Evolutionary conservation across 2,113 vertebrate genomes (phyloP), one percentile per base, ranked within the genome.

Genomic region (Chauna torquata): DNA sequence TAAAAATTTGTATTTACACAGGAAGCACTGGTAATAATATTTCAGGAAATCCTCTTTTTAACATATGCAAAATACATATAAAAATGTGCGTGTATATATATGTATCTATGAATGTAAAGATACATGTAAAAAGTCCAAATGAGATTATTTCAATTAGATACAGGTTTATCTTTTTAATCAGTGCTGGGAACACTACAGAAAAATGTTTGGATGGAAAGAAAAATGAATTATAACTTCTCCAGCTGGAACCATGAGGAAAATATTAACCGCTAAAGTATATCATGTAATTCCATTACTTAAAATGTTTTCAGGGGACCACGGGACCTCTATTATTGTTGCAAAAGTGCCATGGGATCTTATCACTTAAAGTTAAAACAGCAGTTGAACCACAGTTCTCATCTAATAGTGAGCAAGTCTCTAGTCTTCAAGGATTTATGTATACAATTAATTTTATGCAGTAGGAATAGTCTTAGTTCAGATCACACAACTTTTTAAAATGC

Each of bases 231-330:
- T 11, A 91, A 91, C 18, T 49, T 82, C 82, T 4, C 80, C 62
- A 90, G 32, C 28, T 84, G 50, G 34, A 96, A 86, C 75, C 45
- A 88, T 7, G 8, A 93, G 20, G 55, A 92, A 95, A 94, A 86
- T 34, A 71, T 34, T 47, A 90, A 75, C 23, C 0, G 1, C 34
- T 96, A 71, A 93, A 84, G 59, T 52, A 81, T 10, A 50, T 44
- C 50, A 70, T 34, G 25, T 81, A 83, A 93, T 70, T 88, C 45
- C n/a, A 54, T 83, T 66, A 86, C 68, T 88, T 83, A 25, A 50
- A 92, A 80, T 1, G 1, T 70, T 94, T 88, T 81, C 72, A 92
- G 30, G 23, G n/a, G n/a, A 70, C 40, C 42, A 22, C 11, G 69
- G 25, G 42, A 91, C 42, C 17, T 85, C 84, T 90, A 3, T 62